Conservation (phyloP, 2,797 vertebrate genomes). For the Apogon hyalosoma region DNA sequence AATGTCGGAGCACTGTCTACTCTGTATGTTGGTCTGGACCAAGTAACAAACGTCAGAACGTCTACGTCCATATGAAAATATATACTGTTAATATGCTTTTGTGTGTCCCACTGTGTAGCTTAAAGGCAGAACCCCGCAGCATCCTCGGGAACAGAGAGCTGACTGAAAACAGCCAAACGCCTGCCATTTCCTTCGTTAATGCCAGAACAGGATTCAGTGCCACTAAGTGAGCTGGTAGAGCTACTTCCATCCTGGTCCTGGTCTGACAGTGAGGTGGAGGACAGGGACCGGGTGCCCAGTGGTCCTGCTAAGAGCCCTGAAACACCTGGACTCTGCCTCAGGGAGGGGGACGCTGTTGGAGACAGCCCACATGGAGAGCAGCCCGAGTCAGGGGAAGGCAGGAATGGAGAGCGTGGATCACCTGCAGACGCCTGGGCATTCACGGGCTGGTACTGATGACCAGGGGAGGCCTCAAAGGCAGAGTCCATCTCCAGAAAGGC, state of each 20-base stretch:
- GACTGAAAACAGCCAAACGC: conserved; percentile 91
- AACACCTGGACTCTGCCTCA: conserved; percentile 63
- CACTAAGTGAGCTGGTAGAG: conserved; percentile 85
- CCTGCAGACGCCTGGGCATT: conserved; percentile 33
- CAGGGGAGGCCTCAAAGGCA: conserved; percentile 67
- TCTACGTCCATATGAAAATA: conserved; percentile 12
- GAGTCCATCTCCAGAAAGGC: conserved; percentile 74
- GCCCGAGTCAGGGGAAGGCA: conserved; percentile 82
- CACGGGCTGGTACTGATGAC: conserved; percentile 38
- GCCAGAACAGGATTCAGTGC: conserved; percentile 79
- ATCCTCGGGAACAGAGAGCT: conserved; percentile 87
- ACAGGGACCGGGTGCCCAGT: conserved; percentile 79
- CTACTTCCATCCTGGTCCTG: conserved; percentile 86
- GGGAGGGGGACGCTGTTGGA: conserved; percentile 70
- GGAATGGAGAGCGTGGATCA: conserved; percentile 69
- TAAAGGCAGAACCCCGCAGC: conserved; percentile 71
- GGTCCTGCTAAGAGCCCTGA: conserved; percentile 50
- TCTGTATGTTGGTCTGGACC: conserved; percentile 6
- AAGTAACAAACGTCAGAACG: background rate
- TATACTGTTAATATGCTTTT: background rate
- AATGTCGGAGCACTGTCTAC: conserved; percentile 4
- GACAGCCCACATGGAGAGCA: conserved; percentile 77
- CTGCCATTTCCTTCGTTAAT: conserved; percentile 65
- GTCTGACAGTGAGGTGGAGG: conserved; percentile 87
- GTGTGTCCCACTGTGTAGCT: conserved; percentile 14